Conservation (phyloP, 2,888 invertebrate genomes). For the Junonia oenone region DNA sequence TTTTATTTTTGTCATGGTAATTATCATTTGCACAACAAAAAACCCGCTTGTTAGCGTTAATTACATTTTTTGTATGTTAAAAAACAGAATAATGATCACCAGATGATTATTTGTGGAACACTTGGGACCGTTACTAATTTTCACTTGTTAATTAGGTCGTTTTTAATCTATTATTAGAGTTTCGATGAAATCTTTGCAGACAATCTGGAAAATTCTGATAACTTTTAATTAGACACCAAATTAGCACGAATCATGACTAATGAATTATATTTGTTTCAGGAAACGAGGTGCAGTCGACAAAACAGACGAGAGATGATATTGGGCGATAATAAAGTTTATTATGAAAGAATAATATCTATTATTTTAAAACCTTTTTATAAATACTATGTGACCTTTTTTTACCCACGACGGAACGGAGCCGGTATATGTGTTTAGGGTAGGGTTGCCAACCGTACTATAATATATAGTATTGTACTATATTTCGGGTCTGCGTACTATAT, state of each 20-base stretch:
- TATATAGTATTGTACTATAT: too few relatives aligned
- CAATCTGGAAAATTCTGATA: background rate
- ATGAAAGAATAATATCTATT: background rate
- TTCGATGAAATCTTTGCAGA: background rate
- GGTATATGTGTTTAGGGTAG: too few relatives aligned
- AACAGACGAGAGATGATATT: background rate
- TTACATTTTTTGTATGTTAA: background rate
- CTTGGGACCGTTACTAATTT: background rate
- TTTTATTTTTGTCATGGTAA: background rate
- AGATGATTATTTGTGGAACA: background rate
- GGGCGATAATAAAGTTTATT: background rate
- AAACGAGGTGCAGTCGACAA: background rate
- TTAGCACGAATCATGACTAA: background rate
- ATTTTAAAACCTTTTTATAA: background rate
- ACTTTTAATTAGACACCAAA: background rate
- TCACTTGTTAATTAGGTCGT: background rate
- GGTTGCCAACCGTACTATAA: too few relatives aligned
- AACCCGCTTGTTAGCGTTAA: background rate
- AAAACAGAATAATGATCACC: background rate
- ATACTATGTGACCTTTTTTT: too few relatives aligned
- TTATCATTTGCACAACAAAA: background rate
- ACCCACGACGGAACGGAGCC: too few relatives aligned
- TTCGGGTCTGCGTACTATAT: too few relatives aligned
- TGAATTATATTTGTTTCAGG: background rate
- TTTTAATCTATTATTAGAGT: background rate